Percentiles rank a stretch among this genome's conserved stretches.
Evolutionary conservation across 1,140 invertebrate species (phyloP).

Genomic region (Thalassaphorura encarpata): DNA sequence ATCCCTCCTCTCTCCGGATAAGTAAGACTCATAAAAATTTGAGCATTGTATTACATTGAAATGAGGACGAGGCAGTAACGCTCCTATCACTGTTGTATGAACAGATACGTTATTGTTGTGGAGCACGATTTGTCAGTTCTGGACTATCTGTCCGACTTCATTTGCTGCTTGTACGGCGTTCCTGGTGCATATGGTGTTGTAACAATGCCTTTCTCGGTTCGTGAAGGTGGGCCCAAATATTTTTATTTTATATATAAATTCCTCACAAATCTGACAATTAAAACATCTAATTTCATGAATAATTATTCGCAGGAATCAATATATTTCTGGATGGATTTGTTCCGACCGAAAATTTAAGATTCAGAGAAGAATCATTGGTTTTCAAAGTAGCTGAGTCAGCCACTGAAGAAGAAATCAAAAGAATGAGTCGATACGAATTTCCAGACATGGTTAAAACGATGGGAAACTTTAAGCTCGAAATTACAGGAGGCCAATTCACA

Average conservation of each 20-base stretch:
- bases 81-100: background rate
- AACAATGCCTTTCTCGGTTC: conserved; percentile 98
- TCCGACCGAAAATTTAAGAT: conserved; percentile 97
- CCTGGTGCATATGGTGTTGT: conserved; percentile 99
- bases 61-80: background rate
- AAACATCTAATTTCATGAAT: too few species aligned
- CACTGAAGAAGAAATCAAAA: conserved; percentile 92
- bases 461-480: conserved; percentile 69
- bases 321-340: conserved; percentile 99
- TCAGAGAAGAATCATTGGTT: conserved; percentile 88
- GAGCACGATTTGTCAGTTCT: conserved; percentile 98
- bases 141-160: conserved; percentile 98
- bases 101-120: conserved; percentile 76
- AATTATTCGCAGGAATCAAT: conserved; percentile 72
- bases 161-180: conserved; percentile 96
- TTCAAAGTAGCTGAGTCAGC: conserved; percentile 98
- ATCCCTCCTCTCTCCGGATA: conserved; percentile 76
- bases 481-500: conserved; percentile 88
- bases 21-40: conserved; percentile 47
- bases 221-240: conserved; percentile 61
- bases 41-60: too few species aligned
- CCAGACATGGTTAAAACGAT: conserved; percentile 63
- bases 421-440: conserved; percentile 93
- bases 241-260: conserved; percentile 8
- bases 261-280: background rate